Percentiles rank a stretch among this genome's conserved stretches.
Evolutionary conservation across 1,140 invertebrate genomes (phyloP).

Genomic region (Lamellibrachia luymesi): DNA sequence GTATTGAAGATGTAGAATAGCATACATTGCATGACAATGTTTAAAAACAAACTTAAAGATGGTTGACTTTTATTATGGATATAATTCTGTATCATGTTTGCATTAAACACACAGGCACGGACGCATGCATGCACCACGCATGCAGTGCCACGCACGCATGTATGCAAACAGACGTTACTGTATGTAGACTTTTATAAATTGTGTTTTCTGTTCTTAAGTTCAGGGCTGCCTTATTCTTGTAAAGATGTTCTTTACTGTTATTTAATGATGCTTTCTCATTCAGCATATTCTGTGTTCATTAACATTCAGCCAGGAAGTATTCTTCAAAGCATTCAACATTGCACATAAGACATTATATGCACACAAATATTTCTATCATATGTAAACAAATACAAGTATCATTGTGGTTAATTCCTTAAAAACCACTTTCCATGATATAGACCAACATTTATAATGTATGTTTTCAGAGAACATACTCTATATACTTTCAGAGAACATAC

Average conservation of each 20-base stretch:
- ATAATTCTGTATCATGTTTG: no score
- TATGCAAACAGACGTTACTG: not conserved
- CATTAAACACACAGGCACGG: not conserved
- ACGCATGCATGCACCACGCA: not conserved
- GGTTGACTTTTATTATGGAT: no score
- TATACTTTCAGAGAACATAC: not conserved
- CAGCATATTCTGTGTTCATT: no score
- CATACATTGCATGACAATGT: not conserved
- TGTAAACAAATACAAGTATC: not conserved
- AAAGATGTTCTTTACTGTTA: not conserved
- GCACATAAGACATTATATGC: not conserved
- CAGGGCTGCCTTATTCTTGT: not conserved
- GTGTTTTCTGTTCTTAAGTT: not conserved
- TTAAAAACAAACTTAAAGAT: not conserved
- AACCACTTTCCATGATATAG: not conserved
- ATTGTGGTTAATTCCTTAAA: not conserved
- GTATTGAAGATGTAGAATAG: not conserved
- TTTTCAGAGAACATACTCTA: not conserved
- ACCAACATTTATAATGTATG: not conserved
- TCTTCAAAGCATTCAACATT: not conserved
- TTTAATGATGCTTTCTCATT: not conserved
- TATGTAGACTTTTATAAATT: not conserved
- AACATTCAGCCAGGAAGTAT: no score
- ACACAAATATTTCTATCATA: not conserved
- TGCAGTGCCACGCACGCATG: not conserved